Conservation (phyloP, 1,140 invertebrate species). For the Rhizoglyphus robini region DNA sequence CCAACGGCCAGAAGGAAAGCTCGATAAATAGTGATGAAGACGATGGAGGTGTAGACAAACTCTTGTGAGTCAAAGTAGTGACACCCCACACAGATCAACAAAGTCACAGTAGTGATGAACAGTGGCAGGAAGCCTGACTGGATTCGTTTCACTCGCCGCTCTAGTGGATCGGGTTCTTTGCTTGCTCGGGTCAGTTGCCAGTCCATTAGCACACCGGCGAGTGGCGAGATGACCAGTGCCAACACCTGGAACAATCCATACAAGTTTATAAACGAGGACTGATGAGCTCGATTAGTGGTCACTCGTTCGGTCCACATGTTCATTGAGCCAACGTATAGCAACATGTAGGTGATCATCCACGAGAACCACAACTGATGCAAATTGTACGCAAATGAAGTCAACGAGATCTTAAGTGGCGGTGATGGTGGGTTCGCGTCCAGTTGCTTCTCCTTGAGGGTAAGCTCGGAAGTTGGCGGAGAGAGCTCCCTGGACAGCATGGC, state of each 20-base stretch:
- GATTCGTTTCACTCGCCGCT: conserved; percentile 21
- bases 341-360: conserved; percentile 27
- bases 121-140: conserved; percentile 27
- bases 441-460: neutral
- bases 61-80: conserved; percentile 25
- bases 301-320: conserved; percentile 24
- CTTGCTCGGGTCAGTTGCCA: conserved; percentile 21
- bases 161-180: conserved; percentile 20
- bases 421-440: neutral
- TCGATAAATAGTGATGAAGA: conserved; percentile 26
- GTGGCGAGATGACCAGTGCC: conserved; percentile 23
- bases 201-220: conserved; percentile 26
- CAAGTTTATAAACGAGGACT: conserved; percentile 21
- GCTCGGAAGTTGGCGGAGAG: neutral
- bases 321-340: conserved; percentile 27
- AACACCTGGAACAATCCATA: conserved; percentile 25
- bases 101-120: conserved; percentile 24
- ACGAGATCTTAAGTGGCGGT: conserved; percentile 18
- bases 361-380: conserved; percentile 28
- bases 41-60: conserved; percentile 25
- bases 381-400: conserved; percentile 22
- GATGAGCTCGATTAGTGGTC: conserved; percentile 17
- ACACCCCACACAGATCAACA: conserved; percentile 22
- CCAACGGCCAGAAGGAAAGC: conserved; percentile 26
- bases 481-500: neutral